These are phyloP conservation scores for Drosophila testacea DNA, from an alignment of 2,888 invertebrate genomes.

Conservation along the genomic window DNA sequence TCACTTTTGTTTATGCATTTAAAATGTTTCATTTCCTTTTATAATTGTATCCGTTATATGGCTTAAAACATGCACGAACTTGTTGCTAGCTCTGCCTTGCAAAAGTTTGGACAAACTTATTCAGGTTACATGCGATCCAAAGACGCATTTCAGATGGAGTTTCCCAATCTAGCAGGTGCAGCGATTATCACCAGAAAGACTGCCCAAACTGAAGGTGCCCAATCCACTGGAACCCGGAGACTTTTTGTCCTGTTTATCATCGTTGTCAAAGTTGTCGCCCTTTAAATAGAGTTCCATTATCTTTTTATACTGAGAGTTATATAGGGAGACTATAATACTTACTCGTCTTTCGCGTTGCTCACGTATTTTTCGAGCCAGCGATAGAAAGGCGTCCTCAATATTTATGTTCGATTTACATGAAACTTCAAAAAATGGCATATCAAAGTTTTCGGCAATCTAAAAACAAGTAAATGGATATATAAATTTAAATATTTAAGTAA, in stretches of 20 bases:
- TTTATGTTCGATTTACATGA: conserved; percentile 95
- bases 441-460: conserved; percentile 94
- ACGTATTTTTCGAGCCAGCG: conserved; percentile 92
- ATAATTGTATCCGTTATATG: conserved; percentile 30
- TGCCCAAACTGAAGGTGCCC: conserved; percentile 84
- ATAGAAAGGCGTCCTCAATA: conserved; percentile 93
- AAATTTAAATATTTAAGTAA: background rate
- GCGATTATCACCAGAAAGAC: conserved; percentile 84
- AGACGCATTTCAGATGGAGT: conserved; percentile 1
- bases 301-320: background rate
- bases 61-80: conserved; percentile 36
- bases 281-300: conserved; percentile 39
- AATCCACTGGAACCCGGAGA: conserved; percentile 84
- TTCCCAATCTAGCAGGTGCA: conserved; percentile 83
- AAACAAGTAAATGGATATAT: conserved; percentile 37
- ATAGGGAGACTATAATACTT: conserved; percentile 63
- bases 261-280: conserved; percentile 86
- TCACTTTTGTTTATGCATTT: conserved; percentile 49
- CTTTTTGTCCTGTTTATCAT: conserved; percentile 85
- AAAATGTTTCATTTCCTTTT: conserved; percentile 34
- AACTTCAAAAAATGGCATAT: conserved; percentile 95
- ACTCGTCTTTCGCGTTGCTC: conserved; percentile 92
- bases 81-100: conserved; percentile 30
- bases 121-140: conserved; percentile 42
- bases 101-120: conserved; percentile 58